Evolutionary conservation across 2,113 vertebrate species (phyloP).

Genomic region (Trachemys scripta): DNA sequence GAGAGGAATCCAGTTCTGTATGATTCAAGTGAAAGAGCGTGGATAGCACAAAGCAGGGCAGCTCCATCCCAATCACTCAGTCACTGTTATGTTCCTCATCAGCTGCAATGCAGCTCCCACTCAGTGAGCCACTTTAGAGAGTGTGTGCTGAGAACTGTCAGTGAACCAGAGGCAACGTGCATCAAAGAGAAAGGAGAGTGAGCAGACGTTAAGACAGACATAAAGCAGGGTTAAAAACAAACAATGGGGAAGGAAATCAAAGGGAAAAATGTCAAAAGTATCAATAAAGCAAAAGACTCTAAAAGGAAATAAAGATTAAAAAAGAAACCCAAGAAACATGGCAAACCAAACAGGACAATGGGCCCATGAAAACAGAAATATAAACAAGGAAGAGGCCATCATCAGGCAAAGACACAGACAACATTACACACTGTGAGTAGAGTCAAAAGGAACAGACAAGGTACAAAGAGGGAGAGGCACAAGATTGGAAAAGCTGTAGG

Average conservation of each 20-base stretch:
- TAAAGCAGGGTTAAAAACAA: background rate
- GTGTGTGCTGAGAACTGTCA: background rate
- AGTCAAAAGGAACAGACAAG: background rate
- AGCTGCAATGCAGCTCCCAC: conserved; percentile 11
- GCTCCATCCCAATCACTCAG: background rate
- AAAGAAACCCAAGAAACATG: background rate
- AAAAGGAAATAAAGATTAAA: background rate
- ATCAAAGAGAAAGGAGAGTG: conserved; percentile 25
- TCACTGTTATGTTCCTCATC: conserved; percentile 9
- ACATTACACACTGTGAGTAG: background rate
- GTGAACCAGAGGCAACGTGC: background rate
- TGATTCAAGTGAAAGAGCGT: background rate
- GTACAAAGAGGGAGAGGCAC: background rate
- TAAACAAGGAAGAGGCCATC: background rate
- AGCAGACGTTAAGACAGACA: conserved; percentile 17
- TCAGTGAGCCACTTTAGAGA: conserved; percentile 24
- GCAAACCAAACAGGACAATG: background rate
- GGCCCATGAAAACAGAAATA: background rate
- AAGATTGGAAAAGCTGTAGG: background rate
- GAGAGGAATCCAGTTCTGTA: background rate
- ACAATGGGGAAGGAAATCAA: conserved; percentile 16
- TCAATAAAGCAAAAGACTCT: background rate
- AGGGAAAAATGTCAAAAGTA: background rate
- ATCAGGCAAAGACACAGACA: background rate
- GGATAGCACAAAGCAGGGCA: background rate